phyloP scores from a whole-genome alignment of 1,140 invertebrate genomes.

The Trypoxylus dichotomus region DNA sequence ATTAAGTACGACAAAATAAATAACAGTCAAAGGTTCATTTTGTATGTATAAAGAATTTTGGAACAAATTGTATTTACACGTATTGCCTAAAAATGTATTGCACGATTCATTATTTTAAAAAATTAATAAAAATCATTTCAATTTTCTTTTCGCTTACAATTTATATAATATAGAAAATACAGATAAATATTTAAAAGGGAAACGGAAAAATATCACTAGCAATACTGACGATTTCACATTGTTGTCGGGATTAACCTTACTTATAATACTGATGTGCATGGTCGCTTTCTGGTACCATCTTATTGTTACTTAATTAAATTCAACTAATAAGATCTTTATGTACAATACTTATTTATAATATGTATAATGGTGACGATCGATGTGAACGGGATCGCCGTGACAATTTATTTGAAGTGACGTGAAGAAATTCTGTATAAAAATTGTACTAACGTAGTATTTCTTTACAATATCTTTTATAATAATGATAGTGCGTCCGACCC shows the following conservation, averaged over 20 bases:
- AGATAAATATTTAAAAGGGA: neutral
- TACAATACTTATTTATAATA: constrained; percentile 24
- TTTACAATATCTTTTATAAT: constrained; percentile 32
- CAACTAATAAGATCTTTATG: constrained; percentile 5
- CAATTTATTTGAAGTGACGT: constrained; percentile 18
- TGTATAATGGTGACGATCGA: constrained; percentile 10
- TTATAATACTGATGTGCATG: constrained; percentile 29
- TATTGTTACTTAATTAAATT: constrained; percentile 12
- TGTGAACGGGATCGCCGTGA: neutral
- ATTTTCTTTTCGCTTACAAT: neutral
- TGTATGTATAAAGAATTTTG: neutral
- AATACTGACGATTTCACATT: constrained; percentile 31
- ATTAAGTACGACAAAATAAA: no score
- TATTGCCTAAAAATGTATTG: constrained; percentile 19
- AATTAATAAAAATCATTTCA: neutral
- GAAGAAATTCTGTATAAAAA: constrained; percentile 47
- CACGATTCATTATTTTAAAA: constrained; percentile 3
- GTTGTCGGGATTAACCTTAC: constrained; percentile 20
- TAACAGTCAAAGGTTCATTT: no score
- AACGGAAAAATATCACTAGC: constrained; percentile 26
- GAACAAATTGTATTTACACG: neutral
- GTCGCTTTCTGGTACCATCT: neutral
- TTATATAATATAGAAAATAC: neutral
- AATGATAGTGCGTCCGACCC: neutral
- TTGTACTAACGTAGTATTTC: constrained; percentile 48